phyloP scores from a whole-genome alignment of 2,113 vertebrate species.

The Arizona elegans region DNA sequence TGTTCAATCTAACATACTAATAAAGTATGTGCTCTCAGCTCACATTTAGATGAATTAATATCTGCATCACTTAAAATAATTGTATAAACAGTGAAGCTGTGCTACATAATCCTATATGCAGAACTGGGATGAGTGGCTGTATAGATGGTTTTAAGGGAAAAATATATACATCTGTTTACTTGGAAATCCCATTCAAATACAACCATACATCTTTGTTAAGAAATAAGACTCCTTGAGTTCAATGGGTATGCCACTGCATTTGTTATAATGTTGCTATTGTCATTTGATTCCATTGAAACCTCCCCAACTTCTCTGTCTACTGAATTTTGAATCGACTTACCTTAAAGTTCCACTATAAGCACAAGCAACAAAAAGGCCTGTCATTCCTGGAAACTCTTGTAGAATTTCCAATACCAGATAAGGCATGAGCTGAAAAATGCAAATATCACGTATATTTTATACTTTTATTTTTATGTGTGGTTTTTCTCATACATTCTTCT shows the following conservation, averaged over 20 bases:
- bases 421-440: conserved; percentile 84
- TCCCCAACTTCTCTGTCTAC: not conserved
- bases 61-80: not conserved
- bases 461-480: not conserved
- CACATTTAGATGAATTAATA: not conserved
- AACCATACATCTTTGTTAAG: not conserved
- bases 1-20: not conserved
- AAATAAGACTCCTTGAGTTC: not conserved
- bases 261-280: not conserved
- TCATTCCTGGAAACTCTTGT: conserved; percentile 81
- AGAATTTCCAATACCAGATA: conserved; percentile 94
- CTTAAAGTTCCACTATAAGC: conserved; percentile 96
- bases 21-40: not conserved
- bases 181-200: not conserved
- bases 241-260: not conserved
- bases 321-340: conserved; percentile 65
- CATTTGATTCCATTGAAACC: not conserved
- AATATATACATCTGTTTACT: not conserved
- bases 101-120: not conserved
- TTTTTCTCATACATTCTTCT: not conserved
- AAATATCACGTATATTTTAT: conserved; percentile 28
- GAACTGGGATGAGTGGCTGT: not conserved
- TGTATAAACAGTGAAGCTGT: not conserved
- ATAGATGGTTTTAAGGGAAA: not conserved
- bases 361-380: conserved; percentile 93